These are phyloP conservation scores for Setipinna tenuifilis DNA, from an alignment of 2,797 vertebrate species.

Conservation along the genomic window DNA sequence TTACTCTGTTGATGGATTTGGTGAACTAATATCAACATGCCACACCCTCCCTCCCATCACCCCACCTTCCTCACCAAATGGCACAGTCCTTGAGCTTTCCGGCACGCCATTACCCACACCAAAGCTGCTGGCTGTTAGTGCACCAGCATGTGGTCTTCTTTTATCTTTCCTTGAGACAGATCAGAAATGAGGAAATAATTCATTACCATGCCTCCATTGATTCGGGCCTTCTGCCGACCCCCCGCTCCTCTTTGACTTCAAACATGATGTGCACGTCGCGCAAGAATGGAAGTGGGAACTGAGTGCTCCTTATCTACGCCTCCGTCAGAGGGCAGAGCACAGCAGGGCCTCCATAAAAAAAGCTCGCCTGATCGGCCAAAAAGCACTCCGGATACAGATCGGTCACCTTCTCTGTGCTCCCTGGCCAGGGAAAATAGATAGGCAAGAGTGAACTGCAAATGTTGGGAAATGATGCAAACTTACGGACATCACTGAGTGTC, in stretches of 20 bases:
- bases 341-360: background rate
- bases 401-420: background rate
- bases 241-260: constrained; percentile 60
- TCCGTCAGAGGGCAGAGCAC: constrained; percentile 11
- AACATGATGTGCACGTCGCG: constrained; percentile 48
- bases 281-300: background rate
- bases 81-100: constrained; percentile 49
- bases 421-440: background rate
- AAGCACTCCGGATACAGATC: background rate
- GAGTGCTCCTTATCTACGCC: constrained; percentile 21
- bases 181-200: constrained; percentile 70
- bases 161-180: constrained; percentile 58
- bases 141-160: constrained; percentile 55
- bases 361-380: constrained; percentile 35
- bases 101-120: constrained; percentile 33
- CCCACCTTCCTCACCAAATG: constrained; percentile 43
- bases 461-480: background rate
- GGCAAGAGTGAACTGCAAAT: background rate
- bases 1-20: background rate
- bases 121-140: constrained; percentile 52
- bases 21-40: background rate
- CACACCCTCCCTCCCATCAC: background rate
- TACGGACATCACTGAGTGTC: background rate
- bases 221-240: constrained; percentile 54
- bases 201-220: constrained; percentile 63